Evolutionary conservation across 2,888 invertebrate genomes (phyloP).

Genomic region (Euspilapteryx auroguttella): DNA sequence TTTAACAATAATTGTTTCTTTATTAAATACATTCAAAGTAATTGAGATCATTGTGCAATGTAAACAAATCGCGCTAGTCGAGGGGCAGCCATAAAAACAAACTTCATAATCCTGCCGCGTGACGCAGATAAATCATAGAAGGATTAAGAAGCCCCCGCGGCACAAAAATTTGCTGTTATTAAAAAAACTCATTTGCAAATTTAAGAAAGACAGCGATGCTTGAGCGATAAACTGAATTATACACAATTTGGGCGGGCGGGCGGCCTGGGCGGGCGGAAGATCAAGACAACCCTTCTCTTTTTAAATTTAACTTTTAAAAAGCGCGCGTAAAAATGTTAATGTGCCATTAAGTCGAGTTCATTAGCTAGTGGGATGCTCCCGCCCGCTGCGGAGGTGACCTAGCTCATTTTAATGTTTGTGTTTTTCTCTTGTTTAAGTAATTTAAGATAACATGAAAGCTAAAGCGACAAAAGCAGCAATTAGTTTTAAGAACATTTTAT

Average conservation of each 20-base stretch:
- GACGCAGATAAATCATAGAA: slow-evolving; percentile 42
- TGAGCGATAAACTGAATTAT: slow-evolving; percentile 54
- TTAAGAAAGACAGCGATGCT: slow-evolving; percentile 54
- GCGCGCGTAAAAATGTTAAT: slow-evolving; percentile 38
- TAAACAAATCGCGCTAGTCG: too few species aligned
- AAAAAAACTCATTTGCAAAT: slow-evolving; percentile 60
- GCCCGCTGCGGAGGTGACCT: not conserved
- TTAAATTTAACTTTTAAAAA: slow-evolving; percentile 21
- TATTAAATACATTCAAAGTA: too few species aligned
- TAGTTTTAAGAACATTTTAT: too few species aligned
- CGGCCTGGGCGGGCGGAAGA: slow-evolving; percentile 22
- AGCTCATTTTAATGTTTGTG: too few species aligned
- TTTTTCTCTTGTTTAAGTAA: too few species aligned
- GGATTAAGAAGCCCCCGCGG: slow-evolving; percentile 27
- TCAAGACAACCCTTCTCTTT: slow-evolving; percentile 25
- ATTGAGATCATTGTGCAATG: too few species aligned
- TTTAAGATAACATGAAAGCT: too few species aligned
- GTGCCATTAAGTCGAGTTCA: slow-evolving; percentile 7
- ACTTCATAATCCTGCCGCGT: slow-evolving; percentile 24
- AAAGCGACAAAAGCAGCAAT: too few species aligned
- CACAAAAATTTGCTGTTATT: slow-evolving; percentile 52
- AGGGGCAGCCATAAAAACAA: too few species aligned
- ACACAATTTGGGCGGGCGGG: slow-evolving; percentile 29
- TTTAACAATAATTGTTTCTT: too few species aligned
- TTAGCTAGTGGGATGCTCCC: not conserved